phyloP scores from a whole-genome alignment of 2,888 invertebrate species.

The Amphipyra tragopoginis region DNA sequence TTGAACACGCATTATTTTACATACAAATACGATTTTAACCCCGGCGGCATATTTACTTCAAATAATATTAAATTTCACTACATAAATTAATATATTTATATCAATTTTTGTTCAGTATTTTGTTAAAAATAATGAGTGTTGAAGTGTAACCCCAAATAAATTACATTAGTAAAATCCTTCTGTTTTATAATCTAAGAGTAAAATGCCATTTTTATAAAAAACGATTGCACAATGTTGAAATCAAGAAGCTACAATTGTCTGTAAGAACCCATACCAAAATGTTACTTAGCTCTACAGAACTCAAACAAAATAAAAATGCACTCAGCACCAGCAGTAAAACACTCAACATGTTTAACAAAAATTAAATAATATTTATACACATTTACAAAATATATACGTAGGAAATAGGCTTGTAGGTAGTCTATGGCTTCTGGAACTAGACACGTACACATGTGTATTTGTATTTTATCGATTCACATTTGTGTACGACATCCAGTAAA shows the following conservation, averaged over 20 bases:
- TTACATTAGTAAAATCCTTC: no score
- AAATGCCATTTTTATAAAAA: conserved; percentile 30
- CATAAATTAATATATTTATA: no score
- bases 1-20: conserved; percentile 49
- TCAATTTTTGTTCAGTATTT: not conserved
- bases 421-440: conserved; percentile 1
- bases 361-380: conserved; percentile 83
- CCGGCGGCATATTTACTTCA: no score
- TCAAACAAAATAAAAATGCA: conserved; percentile 75
- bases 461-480: not conserved
- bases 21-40: conserved; percentile 11
- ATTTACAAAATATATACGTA: conserved; percentile 75
- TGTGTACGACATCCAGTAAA: not conserved
- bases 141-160: conserved; percentile 38
- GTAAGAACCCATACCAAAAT: conserved; percentile 37
- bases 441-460: conserved; percentile 4
- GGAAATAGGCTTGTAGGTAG: conserved; percentile 40
- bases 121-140: conserved; percentile 43
- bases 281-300: conserved; percentile 42
- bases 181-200: no score
- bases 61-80: conserved; percentile 15
- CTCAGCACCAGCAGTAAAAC: conserved; percentile 80
- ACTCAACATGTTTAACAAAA: conserved; percentile 79
- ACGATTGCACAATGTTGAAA: conserved; percentile 30
- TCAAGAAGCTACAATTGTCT: conserved; percentile 17